phyloP scores from a whole-genome alignment of 2,888 invertebrate genomes.

The Amorpha juglandis region DNA sequence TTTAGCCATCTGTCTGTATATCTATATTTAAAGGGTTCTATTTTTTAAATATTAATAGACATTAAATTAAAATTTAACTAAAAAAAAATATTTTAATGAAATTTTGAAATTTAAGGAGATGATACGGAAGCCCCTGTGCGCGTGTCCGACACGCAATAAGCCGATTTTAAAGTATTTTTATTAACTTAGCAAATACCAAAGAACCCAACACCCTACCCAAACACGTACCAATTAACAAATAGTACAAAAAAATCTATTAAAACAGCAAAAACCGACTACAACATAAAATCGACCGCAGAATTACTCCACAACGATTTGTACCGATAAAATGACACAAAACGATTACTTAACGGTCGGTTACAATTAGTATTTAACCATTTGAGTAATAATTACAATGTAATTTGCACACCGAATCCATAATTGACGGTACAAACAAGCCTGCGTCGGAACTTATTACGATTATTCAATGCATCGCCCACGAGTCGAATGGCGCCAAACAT shows the following conservation, averaged over 20 bases:
- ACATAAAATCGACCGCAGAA: background rate
- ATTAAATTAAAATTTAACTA: too few species aligned
- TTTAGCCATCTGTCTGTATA: too few species aligned
- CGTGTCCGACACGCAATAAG: too few species aligned
- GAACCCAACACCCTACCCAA: background rate
- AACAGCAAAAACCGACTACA: background rate
- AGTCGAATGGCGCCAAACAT: slow-evolving; percentile 8
- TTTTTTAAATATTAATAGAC: too few species aligned
- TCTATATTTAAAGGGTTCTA: too few species aligned
- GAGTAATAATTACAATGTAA: slow-evolving; percentile 23
- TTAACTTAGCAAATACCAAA: background rate
- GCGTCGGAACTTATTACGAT: slow-evolving; percentile 19
- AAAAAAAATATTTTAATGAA: too few species aligned
- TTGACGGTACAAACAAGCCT: slow-evolving; percentile 21
- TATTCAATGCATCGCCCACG: slow-evolving; percentile 23
- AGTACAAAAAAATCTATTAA: background rate
- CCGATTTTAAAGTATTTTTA: background rate
- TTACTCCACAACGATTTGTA: background rate
- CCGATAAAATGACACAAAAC: slow-evolving; percentile 12
- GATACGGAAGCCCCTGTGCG: too few species aligned
- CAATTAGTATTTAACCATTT: slow-evolving; percentile 25
- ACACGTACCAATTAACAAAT: background rate
- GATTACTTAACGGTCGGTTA: slow-evolving; percentile 22
- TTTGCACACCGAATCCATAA: slow-evolving; percentile 23
- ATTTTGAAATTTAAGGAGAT: too few species aligned